Evolutionary conservation across 2,113 vertebrate species (phyloP).

Genomic region (Tonatia bakeri): DNA sequence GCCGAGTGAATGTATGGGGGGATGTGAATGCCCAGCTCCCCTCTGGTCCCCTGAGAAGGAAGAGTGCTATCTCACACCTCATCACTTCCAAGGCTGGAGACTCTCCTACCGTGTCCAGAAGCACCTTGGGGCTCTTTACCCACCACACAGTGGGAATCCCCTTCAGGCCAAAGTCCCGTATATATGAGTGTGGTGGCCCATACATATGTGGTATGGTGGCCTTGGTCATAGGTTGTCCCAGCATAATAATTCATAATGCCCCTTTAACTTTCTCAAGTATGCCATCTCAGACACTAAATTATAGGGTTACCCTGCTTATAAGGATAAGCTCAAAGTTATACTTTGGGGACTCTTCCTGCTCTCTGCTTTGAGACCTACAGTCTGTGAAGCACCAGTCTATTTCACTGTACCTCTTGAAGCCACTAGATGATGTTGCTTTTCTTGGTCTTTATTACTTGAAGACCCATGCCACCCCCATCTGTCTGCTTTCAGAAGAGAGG

Average conservation of each 20-base stretch:
- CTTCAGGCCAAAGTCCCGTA: not conserved
- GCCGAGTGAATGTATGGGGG: not conserved
- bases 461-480: accelerated
- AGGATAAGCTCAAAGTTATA: not conserved
- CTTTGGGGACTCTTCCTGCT: not conserved
- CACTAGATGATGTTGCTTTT: not conserved
- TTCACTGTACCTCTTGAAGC: not conserved
- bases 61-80: accelerated
- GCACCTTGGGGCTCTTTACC: not conserved
- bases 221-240: not conserved
- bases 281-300: not conserved
- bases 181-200: no score
- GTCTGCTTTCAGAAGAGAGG: not conserved
- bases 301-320: not conserved
- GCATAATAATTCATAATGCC: not conserved
- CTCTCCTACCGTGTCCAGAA: accelerated
- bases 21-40: accelerated
- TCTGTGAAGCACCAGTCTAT: accelerated
- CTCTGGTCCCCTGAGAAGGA: not conserved
- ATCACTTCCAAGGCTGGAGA: no score
- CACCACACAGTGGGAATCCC: no score
- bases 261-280: not conserved
- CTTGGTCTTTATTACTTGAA: not conserved
- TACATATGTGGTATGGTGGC: not conserved
- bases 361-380: not conserved